phyloP scores from a whole-genome alignment of 1,140 invertebrate species.

The Bombus pyrosoma region DNA sequence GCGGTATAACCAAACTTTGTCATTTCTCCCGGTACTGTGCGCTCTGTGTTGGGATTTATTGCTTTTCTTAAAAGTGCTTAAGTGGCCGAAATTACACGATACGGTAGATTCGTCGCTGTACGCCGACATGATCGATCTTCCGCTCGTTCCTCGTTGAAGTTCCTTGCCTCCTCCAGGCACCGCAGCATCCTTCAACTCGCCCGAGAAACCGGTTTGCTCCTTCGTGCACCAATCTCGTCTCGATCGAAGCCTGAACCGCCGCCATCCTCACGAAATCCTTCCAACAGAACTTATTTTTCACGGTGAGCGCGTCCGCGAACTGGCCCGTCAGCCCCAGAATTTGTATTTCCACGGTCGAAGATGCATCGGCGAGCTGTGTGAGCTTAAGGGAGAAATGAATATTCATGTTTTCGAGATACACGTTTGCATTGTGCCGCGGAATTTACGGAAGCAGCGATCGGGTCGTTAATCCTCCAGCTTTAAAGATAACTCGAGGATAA shows the following conservation, averaged over 20 bases:
- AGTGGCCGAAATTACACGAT: constrained; percentile 51
- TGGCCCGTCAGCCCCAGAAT: background rate
- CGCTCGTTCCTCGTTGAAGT: constrained; percentile 38
- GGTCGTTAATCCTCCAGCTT: constrained; percentile 5
- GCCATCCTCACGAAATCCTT: constrained; percentile 29
- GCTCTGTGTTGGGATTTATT: background rate
- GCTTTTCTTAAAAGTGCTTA: constrained; percentile 7
- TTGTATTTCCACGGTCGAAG: background rate
- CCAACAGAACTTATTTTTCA: constrained; percentile 46
- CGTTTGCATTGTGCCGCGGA: background rate
- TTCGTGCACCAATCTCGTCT: constrained; percentile 46
- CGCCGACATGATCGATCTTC: constrained; percentile 55
- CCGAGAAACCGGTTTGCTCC: constrained; percentile 57
- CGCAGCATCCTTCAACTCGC: constrained; percentile 49
- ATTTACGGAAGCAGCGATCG: constrained; percentile 18
- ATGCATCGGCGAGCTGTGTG: background rate
- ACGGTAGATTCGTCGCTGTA: constrained; percentile 29
- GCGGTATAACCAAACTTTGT: background rate
- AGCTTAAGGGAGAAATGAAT: constrained; percentile 19
- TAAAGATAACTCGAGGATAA: background rate
- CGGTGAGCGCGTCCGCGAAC: background rate
- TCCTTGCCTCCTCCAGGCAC: constrained; percentile 42
- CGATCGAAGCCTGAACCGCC: constrained; percentile 14
- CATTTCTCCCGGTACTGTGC: background rate
- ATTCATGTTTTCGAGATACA: constrained; percentile 28